Evolutionary conservation across 2,113 vertebrate species (phyloP), one percentile per base, ranked within the genome.

Genomic region (Pelusios castaneus): DNA sequence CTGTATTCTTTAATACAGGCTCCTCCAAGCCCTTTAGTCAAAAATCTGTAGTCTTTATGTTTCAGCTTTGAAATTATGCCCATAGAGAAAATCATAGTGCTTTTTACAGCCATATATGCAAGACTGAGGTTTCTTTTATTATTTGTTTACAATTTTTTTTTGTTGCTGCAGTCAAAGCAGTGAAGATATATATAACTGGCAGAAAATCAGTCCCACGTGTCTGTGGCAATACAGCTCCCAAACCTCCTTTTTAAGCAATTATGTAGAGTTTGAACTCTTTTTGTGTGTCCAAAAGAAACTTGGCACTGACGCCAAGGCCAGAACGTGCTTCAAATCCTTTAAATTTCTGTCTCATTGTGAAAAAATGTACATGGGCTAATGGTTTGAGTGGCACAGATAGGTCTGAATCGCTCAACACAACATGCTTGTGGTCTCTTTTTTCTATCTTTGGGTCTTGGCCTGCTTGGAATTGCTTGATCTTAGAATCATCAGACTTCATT

Each of bases 41-140:
- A 41, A 12, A 41, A 91, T 10, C 22, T 52, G 78, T 1, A 10
- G 51, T 75, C 77, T 89, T 86, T 29, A 24, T 14, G 51, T 75
- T 88, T 85, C 58, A 29, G 41, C 87, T 92, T 90, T 84, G 77
- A 90, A 94, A 73, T 82, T 73, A 51, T 73, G 38, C 22, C 6
- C 3, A 1, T 29, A 43, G 5, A 76, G 41, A 76, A 92, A 93
- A 88, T 58, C 84, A 75, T 24, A 56, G 90, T 84, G 49, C 24
- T 51, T 54, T 49, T 10, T 41, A 75, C 95, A 95, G 94, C 93
- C 93, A 93, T 84, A 38, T 38, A 82, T 88, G 67, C 95, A 95
- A 88, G 85, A 78, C 54, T 89, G 70, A 11, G 13, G 49, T 63
- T 80, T 89, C 82, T 90, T 95, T 51, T 91, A 89, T 82, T 81